Evolutionary conservation across 2,797 vertebrate species (phyloP), one percentile per base, ranked within the genome.

Genomic region (Varecia variegata): DNA sequence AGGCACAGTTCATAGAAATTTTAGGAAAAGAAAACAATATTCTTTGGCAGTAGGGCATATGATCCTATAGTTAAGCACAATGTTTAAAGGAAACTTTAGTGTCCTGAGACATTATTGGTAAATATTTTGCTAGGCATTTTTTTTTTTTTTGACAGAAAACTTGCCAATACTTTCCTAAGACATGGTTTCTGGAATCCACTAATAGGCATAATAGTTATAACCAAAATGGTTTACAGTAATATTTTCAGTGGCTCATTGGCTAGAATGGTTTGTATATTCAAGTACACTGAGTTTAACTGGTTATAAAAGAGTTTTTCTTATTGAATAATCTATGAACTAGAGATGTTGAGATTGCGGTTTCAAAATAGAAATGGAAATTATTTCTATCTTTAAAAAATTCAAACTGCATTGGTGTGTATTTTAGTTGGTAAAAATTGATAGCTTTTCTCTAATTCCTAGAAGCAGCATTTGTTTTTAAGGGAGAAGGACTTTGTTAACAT

Each of bases 181-280:
- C 2, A 62, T 60, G 52, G 23, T 45, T 91, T 89, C 40, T 84
- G 4, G 14, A 87, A 92, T 5, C 3, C 9, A 25, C 67, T 77
- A 76, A 79, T 43, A 95, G 18, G 10, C 25, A 32, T 77, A 83
- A 35, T 40, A 67, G 21, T 54, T 93, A 10, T 54, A 91, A 83
- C 27, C 9, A 82, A 88, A 70, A 84, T n/a, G 60, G 77, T 93
- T 86, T 85, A 77, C 92, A 76, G 25, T 40, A 32, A 52, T 58
- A 58, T 88, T 86, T 85, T 94, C 68, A 86, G 54, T 54, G 56
- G 5, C 11, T 30, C 9, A 38, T 79, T 93, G 56, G 9, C 62
- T 92, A 40, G 15, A 25, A 95, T 88, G 21, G 30, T 40, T 93
- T 88, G 12, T 81, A 71, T 71, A 93, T 54, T 79, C 40, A 96